Percentiles rank a stretch among this genome's conserved stretches.
Conservation (phyloP, 2,113 vertebrate species). For the Cisticola juncidis region DNA sequence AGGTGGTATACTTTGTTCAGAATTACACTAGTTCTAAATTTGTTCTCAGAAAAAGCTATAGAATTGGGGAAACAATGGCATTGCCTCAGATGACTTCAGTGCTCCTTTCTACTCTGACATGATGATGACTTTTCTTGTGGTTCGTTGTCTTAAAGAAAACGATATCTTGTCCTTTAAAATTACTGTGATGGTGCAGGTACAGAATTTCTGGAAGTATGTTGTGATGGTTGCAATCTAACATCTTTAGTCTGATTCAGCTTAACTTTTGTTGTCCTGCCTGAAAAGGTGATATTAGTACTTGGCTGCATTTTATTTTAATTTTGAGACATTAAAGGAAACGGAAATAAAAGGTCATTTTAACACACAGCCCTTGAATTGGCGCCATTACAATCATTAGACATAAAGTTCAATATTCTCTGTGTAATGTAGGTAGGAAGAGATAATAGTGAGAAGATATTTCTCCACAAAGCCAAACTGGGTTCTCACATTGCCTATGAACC, state of each 20-base stretch:
- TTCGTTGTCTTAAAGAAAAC: background rate
- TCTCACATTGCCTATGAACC: background rate
- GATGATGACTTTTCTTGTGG: background rate
- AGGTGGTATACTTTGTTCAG: background rate
- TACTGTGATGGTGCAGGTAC: background rate
- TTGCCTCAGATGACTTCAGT: background rate
- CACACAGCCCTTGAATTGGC: background rate
- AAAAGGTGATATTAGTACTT: background rate
- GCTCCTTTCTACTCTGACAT: background rate
- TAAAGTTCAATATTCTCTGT: background rate
- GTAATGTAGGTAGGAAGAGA: background rate
- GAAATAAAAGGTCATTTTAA: background rate
- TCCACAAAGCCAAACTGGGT: background rate
- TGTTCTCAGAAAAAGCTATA: background rate
- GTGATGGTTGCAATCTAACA: background rate
- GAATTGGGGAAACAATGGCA: background rate
- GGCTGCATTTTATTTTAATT: background rate
- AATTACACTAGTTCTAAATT: background rate
- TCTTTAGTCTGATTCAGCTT: background rate
- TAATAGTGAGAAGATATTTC: background rate
- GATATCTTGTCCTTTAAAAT: background rate
- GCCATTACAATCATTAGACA: background rate
- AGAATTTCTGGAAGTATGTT: background rate
- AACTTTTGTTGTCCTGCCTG: background rate
- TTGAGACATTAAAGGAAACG: background rate